Evolutionary conservation across 2,113 vertebrate species (phyloP), one percentile per base, ranked within the genome.

Genomic region (Shinisaurus crocodilurus): DNA sequence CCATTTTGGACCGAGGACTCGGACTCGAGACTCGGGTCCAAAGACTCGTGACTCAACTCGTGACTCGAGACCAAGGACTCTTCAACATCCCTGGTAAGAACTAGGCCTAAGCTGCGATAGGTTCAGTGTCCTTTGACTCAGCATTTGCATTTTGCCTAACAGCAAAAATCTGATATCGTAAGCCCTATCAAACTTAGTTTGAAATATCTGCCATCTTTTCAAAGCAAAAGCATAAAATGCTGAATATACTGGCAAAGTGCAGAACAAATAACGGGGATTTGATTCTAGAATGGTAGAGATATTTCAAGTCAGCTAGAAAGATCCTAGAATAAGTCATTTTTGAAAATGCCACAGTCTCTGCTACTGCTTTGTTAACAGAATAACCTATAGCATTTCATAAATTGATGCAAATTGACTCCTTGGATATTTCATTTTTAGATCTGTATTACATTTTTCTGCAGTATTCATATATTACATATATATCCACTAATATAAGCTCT

Each of bases 181-280:
- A 48, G 40, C 18, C n/a, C 37, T 80, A 34, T 40, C 40, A 82
- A 63, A 48, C 70, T 54, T 94, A 92, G 92, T 90, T 96, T 93
- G 93, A 95, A 96, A 95, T 94, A 95, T 95, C 94, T 95, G 89
- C 91, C 87, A 79, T 93, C 94, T 77, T 57, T 89, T 94, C 86
- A 29, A 76, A 79, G 84, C 37, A 65, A 84, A 82, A 84, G 43
- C 20, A 90, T 91, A 87, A 94, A 92, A 90, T 90, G 92, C 88
- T 91, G 89, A 88, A 93, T 83, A 85, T 94, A 95, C 88, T 93
- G 93, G 89, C 92, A 94, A 94, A 13, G 8, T 65, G 94, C 85
- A 93, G 63, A 81, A 65, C 83, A 75, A 75, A 79, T 88, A 92
- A 89, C 94, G 90, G 86, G 87, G n/a, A 86, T 90, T 86, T 45